Evolutionary conservation across 2,888 invertebrate genomes (phyloP).

Genomic region (Protonemura montana): DNA sequence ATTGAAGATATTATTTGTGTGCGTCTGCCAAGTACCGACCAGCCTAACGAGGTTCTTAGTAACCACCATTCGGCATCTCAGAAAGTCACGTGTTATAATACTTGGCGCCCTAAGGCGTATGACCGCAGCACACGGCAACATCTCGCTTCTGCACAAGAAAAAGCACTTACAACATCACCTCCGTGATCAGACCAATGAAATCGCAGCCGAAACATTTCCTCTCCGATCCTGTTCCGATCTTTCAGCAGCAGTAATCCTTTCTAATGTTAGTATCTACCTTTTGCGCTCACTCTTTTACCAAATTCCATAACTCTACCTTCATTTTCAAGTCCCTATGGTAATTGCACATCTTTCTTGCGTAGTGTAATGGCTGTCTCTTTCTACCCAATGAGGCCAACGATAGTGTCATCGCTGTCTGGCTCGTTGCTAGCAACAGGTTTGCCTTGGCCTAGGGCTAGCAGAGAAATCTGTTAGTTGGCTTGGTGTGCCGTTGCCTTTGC

Average conservation of each 20-base stretch:
- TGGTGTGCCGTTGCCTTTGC: background rate
- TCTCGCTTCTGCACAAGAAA: too few species aligned
- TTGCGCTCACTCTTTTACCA: background rate
- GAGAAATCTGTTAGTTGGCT: background rate
- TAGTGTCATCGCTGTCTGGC: background rate
- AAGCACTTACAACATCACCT: too few species aligned
- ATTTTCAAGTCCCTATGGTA: background rate
- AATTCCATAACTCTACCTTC: background rate
- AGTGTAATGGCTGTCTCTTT: background rate
- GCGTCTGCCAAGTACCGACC: too few species aligned
- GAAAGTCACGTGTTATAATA: too few species aligned
- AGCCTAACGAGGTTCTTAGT: too few species aligned
- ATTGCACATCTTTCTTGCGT: conserved; percentile 12
- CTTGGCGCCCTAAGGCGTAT: too few species aligned
- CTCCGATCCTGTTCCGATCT: background rate
- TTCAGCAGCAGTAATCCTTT: background rate
- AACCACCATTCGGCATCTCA: too few species aligned
- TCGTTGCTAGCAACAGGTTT: background rate
- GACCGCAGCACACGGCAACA: too few species aligned
- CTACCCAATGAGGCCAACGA: background rate
- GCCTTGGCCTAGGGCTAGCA: background rate
- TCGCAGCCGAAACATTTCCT: background rate
- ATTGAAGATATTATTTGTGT: too few species aligned
- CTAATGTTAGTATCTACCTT: background rate
- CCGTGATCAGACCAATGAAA: background rate